A percentile compares a stretch with the other conserved stretches of the same genome.
Evolutionary conservation across 2,888 invertebrate species (phyloP).

Genomic region (Cataglyphis altisquamis): DNA sequence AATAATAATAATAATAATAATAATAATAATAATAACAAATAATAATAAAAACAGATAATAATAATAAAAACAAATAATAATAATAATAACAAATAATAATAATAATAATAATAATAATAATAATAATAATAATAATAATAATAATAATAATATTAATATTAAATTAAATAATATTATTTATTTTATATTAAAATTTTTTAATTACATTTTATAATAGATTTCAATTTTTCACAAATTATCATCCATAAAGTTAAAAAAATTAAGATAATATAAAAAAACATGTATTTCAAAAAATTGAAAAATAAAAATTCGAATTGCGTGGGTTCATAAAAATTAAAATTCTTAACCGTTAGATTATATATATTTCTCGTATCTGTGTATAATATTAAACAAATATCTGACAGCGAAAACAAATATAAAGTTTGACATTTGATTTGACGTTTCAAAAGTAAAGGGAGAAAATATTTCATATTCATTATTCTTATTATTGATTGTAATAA

Average conservation of each 20-base stretch:
- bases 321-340: neutral
- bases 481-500: too few species aligned
- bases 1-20: neutral
- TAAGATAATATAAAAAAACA: neutral
- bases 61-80: too few species aligned
- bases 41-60: too few species aligned
- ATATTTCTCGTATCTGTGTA: neutral
- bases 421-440: neutral
- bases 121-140: neutral
- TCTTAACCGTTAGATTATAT: neutral
- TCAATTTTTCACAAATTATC: neutral
- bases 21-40: too few species aligned
- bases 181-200: neutral
- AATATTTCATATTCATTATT: neutral
- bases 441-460: neutral
- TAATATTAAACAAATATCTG: neutral
- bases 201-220: neutral
- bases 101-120: neutral
- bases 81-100: neutral
- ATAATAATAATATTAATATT: neutral
- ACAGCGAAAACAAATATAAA: neutral
- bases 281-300: neutral
- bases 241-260: neutral
- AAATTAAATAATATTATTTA: neutral
- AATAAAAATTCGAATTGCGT: neutral